Base-by-base conservation (phyloP, 2,113 vertebrate genomes). In the Pogona vitticeps region DNA sequence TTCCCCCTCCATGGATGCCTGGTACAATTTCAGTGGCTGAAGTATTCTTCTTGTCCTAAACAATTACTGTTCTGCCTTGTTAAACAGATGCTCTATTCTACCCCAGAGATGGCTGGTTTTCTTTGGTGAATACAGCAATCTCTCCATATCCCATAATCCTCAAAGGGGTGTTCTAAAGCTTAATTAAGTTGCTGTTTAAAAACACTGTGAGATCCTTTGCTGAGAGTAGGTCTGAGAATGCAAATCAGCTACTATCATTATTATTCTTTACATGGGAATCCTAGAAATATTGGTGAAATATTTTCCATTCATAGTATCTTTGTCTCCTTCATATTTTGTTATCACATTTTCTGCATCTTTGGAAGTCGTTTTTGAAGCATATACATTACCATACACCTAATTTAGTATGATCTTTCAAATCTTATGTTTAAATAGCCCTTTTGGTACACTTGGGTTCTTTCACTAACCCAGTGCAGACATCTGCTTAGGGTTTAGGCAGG, bases 21-120 rank as follows among this genome's bases (percentile, higher is more conserved):
- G 36, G 5, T 83, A 20, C 17, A 80, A 14, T 59, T 87, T 5
- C 12, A 72, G n/a, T 33, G 38, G 18, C 61, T 42, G 85, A 59
- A 83, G 76, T 42, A 4, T 82, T 56, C 70, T 80, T 23, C 63
- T 73, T 65, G 26, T 65, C n/a, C 18, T 56, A 17, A 78, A 67
- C 23, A 88, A 68, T 76, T 83, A n/a, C 31, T 72, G 23, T 61
- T 72, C 1, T 78, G 21, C 9, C 17, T 85, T 90, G 17, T 82
- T 84, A 82, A 90, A 79, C 18, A 81, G 26, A 5, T 88, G 33
- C 81, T 82, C 65, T 77, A 82, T 42, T 88, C 89, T 65, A 88
- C 18, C 2, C n/a, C 63, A 3, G 52, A 91, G n/a, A 58, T 83
- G 0, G 20, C 18, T 78, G 81, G 88, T 56, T 61, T 61, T 82